Conservation (phyloP, 2,797 vertebrate species). For the Sparus aurata region DNA sequence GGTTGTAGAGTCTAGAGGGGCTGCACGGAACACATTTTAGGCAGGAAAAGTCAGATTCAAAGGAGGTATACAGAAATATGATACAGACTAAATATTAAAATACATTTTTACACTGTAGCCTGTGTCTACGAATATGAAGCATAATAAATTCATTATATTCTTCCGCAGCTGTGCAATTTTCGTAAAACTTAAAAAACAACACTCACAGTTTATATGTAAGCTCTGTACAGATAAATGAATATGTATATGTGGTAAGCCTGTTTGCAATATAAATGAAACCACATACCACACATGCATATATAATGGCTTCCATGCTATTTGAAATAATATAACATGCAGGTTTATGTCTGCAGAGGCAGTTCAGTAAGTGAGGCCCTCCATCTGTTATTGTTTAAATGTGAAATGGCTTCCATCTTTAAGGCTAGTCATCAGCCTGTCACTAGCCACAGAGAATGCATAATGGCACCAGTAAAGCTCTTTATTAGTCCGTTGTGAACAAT, state of each 20-base stretch:
- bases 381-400: slow-evolving; percentile 66
- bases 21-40: background rate
- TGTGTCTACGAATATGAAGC: too few species aligned
- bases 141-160: too few species aligned
- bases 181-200: background rate
- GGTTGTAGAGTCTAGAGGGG: slow-evolving; percentile 10
- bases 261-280: slow-evolving; percentile 27
- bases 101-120: too few species aligned
- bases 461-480: slow-evolving; percentile 83
- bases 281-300: slow-evolving; percentile 28
- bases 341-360: slow-evolving; percentile 51
- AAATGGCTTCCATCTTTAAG: slow-evolving; percentile 70
- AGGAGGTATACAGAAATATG: background rate
- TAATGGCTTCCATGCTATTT: slow-evolving; percentile 28
- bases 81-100: too few species aligned
- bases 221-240: slow-evolving; percentile 3
- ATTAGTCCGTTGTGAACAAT: slow-evolving; percentile 90
- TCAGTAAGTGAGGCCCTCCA: slow-evolving; percentile 37
- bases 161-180: background rate
- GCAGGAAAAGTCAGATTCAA: background rate
- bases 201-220: background rate
- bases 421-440: slow-evolving; percentile 67
- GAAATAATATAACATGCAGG: slow-evolving; percentile 39
- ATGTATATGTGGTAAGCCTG: background rate
- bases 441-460: slow-evolving; percentile 64